Evolutionary conservation across 1,140 invertebrate genomes (phyloP), one percentile per base, ranked within the genome.

Genomic region (Zaprionus capensis): DNA sequence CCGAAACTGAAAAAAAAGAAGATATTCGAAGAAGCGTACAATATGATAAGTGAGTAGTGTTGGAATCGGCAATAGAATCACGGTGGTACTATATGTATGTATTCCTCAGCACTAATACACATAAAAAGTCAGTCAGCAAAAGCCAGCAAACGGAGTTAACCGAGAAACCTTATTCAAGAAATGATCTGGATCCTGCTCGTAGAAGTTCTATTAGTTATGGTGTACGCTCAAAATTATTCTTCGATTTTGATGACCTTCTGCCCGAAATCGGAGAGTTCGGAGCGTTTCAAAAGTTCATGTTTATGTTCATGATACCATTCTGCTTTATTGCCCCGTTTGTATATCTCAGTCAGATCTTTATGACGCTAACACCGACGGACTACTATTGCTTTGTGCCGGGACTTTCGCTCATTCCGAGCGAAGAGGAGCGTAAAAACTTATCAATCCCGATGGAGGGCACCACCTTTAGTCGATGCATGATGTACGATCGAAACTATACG

Each of bases 211-310:
- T 9, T 17, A 17, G 2, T 9, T 9, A 9, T 46, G 26, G 31
- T 3, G 3, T 34, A 34, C 9, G 11, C 26, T 17, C 49, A 17
- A 6, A 12, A 51, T 11, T n/a, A 4, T 31, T 75, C 51, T 4
- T 96, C 61, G 97, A 98, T 79, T 96, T 98, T 69, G 97, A 98
- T 85, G 96, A 97, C 65, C 92, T 98, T 5, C 92, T 98, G 44
- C 96, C 96, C 0, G 94, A 97, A 84, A 94, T 98, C 17, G 97
- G 98, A 0, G 96, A 97, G 76, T 98, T 98, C 91, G 97, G 97
- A 17, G 91, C 94, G 41, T 99, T 98, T 92, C 98, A 99, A 93
- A 95, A 96, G 80, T 93, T 96, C 1, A 92, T 98, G 1, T 98
- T 98, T 86, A 81, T 96, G 1, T 92, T 97, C 65, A 96, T 98